Conservation (phyloP, 1,140 invertebrate species). For the Lepidurus couesii region DNA sequence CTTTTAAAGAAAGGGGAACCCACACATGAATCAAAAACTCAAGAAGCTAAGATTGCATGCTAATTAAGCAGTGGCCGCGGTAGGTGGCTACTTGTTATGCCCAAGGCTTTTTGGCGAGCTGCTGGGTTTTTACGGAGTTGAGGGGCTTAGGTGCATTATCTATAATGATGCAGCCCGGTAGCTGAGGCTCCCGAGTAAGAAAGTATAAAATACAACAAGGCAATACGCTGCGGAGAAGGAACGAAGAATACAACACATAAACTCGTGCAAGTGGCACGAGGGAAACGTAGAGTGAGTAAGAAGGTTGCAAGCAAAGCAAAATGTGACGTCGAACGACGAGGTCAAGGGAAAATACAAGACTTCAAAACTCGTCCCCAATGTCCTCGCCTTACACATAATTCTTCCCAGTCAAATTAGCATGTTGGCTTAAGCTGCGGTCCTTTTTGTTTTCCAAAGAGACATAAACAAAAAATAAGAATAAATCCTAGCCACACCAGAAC, state of each 20-base stretch:
- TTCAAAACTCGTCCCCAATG: not conserved
- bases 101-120: not conserved
- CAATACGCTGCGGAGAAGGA: too few species aligned
- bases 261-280: not conserved
- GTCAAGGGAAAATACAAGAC: not conserved
- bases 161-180: not conserved
- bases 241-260: not conserved
- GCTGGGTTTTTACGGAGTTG: not conserved
- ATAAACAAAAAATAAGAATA: not conserved
- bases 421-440: not conserved
- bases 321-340: constrained; percentile 5
- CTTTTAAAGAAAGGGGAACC: not conserved
- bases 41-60: not conserved
- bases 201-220: too few species aligned
- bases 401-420: not conserved
- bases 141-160: not conserved
- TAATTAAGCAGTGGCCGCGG: not conserved
- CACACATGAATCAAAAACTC: not conserved
- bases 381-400: not conserved
- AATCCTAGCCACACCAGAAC: too few species aligned
- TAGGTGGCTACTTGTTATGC: constrained; percentile 7
- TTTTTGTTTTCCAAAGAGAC: not conserved
- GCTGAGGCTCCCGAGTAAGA: not conserved
- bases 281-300: not conserved
- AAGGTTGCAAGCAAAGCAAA: not conserved